Conservation (phyloP, 2,797 vertebrate genomes). For the Platyrinchus mystaceus region DNA sequence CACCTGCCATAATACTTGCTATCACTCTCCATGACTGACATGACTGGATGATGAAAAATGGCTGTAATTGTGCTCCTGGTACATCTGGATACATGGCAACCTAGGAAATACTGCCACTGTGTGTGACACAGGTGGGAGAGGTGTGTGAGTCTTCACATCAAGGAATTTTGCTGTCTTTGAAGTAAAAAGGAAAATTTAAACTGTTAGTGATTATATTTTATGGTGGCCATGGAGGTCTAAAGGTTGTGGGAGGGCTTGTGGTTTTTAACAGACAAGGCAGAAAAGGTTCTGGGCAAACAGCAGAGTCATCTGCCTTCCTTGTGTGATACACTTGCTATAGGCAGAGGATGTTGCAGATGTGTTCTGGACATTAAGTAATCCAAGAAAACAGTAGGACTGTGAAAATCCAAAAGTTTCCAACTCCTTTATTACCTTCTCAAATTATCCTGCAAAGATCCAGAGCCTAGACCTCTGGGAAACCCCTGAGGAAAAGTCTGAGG, state of each 20-base stretch:
- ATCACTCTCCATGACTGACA: neutral
- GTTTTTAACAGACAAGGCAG: neutral
- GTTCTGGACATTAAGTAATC: neutral
- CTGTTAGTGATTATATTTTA: neutral
- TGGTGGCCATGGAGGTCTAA: neutral
- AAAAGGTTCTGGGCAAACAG: neutral
- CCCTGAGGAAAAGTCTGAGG: neutral
- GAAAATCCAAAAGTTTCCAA: neutral
- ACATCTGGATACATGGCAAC: rapidly evolving
- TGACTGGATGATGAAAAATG: neutral
- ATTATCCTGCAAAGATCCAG: neutral
- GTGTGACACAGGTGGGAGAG: neutral
- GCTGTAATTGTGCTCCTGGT: neutral
- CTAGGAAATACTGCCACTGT: neutral
- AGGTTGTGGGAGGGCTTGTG: neutral
- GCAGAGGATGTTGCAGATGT: neutral
- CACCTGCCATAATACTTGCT: neutral
- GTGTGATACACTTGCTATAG: neutral
- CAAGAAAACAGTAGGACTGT: neutral
- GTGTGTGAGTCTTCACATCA: neutral
- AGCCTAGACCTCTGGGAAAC: neutral
- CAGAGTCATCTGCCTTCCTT: neutral
- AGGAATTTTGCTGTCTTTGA: neutral
- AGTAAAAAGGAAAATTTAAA: neutral
- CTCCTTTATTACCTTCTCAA: neutral